phyloP scores from a whole-genome alignment of 2,113 vertebrate genomes.

The Zingel zingel region DNA sequence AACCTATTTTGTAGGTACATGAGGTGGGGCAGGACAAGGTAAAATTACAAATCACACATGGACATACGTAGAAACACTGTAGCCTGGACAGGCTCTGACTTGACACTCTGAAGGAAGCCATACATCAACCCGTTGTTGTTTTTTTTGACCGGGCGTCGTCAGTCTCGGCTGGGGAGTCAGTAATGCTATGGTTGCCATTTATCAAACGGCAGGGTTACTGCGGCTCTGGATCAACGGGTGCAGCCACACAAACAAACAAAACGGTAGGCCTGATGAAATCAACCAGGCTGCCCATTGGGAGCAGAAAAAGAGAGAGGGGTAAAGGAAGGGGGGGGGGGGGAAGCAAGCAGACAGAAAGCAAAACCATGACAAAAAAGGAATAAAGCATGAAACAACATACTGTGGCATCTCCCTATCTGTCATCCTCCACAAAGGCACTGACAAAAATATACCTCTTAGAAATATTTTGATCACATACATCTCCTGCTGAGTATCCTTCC shows the following conservation, averaged over 20 bases:
- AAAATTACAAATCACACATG: conserved; percentile 22
- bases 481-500: conserved; percentile 1
- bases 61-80: conserved; percentile 10
- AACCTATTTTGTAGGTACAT: conserved; percentile 1
- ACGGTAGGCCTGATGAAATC: conserved; percentile 62
- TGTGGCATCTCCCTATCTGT: background rate
- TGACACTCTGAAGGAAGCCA: conserved; percentile 76
- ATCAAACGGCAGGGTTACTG: conserved; percentile 79
- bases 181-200: conserved; percentile 76
- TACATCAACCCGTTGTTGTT: conserved; percentile 76
- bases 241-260: conserved; percentile 72
- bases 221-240: conserved; percentile 65
- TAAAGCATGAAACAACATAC: conserved; percentile 26
- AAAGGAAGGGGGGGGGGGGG: background rate
- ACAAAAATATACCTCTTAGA: conserved; percentile 8
- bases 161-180: conserved; percentile 71
- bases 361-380: conserved; percentile 29
- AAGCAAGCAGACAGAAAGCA: background rate
- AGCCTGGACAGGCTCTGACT: conserved; percentile 46
- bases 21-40: background rate
- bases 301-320: background rate
- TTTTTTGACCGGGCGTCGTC: conserved; percentile 68
- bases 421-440: background rate
- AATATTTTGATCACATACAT: conserved; percentile 43
- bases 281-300: conserved; percentile 46